Evolutionary conservation across 2,888 invertebrate species (phyloP).

Genomic region (Chymomyza procnemis): DNA sequence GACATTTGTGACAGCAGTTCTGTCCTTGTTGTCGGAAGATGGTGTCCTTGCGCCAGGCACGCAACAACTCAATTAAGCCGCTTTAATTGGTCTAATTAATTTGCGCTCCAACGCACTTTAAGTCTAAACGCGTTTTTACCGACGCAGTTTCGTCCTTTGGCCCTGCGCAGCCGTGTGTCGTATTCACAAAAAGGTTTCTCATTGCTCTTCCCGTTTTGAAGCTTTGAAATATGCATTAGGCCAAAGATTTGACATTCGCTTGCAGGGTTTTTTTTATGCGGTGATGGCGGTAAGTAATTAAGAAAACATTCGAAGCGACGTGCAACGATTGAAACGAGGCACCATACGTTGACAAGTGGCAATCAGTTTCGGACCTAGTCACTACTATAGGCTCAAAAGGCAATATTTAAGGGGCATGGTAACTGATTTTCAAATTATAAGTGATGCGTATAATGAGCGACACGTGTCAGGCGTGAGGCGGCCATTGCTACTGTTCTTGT

Average conservation of each 20-base stretch:
- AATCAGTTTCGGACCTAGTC: neutral
- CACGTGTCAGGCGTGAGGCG: conserved; percentile 60
- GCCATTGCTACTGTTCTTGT: too few relatives aligned
- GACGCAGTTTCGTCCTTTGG: conserved; percentile 30
- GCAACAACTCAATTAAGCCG: conserved; percentile 78
- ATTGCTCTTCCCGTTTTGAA: neutral
- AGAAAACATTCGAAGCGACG: conserved; percentile 31
- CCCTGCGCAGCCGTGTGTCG: neutral
- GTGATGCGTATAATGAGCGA: conserved; percentile 74
- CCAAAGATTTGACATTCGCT: conserved; percentile 59
- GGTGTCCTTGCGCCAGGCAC: conserved; percentile 58
- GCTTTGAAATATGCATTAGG: conserved; percentile 62
- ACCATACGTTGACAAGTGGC: conserved; percentile 36
- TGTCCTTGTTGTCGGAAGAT: conserved; percentile 22
- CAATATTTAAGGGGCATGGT: conserved; percentile 14
- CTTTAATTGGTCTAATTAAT: conserved; percentile 79
- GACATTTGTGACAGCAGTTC: conserved; percentile 30
- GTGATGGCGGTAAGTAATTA: conserved; percentile 60
- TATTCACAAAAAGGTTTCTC: neutral
- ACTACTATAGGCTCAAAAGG: neutral
- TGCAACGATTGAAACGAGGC: conserved; percentile 29
- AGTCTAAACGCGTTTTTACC: conserved; percentile 67
- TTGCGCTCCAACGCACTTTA: conserved; percentile 75
- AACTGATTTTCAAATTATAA: conserved; percentile 63
- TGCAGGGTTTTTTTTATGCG: conserved; percentile 20